Conservation (phyloP, 1,140 invertebrate genomes). For the Drosophila nigromelanica region DNA sequence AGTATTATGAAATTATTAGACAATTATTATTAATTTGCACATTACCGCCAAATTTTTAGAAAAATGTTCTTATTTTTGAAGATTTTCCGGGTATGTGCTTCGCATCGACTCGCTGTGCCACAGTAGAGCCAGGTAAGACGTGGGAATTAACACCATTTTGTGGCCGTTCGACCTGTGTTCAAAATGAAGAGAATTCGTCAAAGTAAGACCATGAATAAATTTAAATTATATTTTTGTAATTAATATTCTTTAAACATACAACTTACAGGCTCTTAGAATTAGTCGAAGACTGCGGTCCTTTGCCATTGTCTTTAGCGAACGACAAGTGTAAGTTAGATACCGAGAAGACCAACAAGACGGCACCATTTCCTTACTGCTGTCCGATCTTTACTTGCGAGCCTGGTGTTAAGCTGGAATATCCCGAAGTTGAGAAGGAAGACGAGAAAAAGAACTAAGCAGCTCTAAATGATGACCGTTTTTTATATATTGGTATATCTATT, state of each 20-base stretch:
- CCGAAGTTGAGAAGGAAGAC: slow-evolving; percentile 88
- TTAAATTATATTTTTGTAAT: neutral
- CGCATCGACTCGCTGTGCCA: slow-evolving; percentile 94
- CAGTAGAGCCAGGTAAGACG: slow-evolving; percentile 91
- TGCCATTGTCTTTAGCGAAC: slow-evolving; percentile 91
- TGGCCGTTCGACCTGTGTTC: slow-evolving; percentile 92
- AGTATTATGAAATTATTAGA: no score
- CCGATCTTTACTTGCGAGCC: slow-evolving; percentile 93
- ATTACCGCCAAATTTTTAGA: no score
- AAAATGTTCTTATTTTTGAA: slow-evolving; percentile 77
- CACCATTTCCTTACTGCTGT: slow-evolving; percentile 93
- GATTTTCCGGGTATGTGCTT: slow-evolving; percentile 96
- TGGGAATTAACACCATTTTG: slow-evolving; percentile 95
- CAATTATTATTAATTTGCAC: no score
- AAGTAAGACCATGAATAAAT: slow-evolving; percentile 53
- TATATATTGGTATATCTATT: neutral
- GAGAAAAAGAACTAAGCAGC: slow-evolving; percentile 81
- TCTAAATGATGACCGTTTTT: neutral
- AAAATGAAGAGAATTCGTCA: slow-evolving; percentile 88
- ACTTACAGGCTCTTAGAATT: slow-evolving; percentile 89
- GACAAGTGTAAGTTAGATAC: slow-evolving; percentile 93
- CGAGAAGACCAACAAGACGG: slow-evolving; percentile 94
- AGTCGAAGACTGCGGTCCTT: slow-evolving; percentile 94
- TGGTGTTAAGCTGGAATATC: slow-evolving; percentile 93
- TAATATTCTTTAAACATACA: neutral